A percentile compares a stretch with the other conserved stretches of the same genome.
These are phyloP conservation scores for Aviceda subcristata DNA, from an alignment of 2,113 vertebrate species.

Conservation along the genomic window DNA sequence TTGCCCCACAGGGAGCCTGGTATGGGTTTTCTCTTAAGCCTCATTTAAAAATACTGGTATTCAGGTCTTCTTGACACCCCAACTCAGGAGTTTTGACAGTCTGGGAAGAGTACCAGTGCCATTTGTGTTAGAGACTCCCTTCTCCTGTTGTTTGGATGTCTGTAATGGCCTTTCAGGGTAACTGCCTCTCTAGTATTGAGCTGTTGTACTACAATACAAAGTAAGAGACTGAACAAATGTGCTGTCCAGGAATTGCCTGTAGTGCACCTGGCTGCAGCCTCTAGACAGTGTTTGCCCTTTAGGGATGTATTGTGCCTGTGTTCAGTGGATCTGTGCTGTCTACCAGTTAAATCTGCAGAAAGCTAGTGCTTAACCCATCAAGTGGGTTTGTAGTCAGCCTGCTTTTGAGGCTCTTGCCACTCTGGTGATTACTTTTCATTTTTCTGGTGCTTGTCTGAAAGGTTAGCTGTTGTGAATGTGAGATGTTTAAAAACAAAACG, in stretches of 20 bases:
- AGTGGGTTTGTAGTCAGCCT: not conserved
- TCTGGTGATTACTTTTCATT: not conserved
- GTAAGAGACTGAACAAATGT: not conserved
- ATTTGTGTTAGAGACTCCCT: not conserved
- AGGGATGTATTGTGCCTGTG: not conserved
- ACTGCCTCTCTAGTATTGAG: not conserved
- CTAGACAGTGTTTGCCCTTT: not conserved
- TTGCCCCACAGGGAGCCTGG: not conserved
- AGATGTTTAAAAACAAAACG: not conserved
- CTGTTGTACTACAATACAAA: not conserved
- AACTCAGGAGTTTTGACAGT: not conserved
- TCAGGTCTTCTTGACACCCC: not conserved
- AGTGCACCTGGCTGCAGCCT: rapidly evolving
- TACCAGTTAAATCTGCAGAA: not conserved
- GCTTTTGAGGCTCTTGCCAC: not conserved
- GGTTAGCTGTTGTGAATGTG: not conserved
- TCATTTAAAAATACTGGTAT: not conserved
- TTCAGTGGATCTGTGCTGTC: not conserved
- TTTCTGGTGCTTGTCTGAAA: not conserved
- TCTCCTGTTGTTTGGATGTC: not conserved
- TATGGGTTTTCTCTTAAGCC: not conserved
- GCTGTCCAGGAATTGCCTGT: not conserved
- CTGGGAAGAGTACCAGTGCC: not conserved
- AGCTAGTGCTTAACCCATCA: not conserved
- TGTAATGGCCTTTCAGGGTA: not conserved